These are phyloP conservation scores for Sylvicola cinctus DNA, from an alignment of 2,888 invertebrate species.

Conservation along the genomic window DNA sequence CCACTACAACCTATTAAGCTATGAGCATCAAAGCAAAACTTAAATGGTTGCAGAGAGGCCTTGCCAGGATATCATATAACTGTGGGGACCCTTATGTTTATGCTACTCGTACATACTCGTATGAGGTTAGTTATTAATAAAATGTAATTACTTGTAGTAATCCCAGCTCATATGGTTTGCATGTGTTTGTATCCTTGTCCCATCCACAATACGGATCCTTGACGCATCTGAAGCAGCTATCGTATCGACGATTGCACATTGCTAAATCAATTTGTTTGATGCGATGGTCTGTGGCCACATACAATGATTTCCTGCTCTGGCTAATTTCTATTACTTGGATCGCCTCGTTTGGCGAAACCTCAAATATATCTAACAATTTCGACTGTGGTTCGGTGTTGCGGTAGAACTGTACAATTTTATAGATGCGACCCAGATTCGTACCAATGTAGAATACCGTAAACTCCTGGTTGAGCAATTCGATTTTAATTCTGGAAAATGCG, in stretches of 20 bases:
- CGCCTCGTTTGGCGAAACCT: conserved; percentile 75
- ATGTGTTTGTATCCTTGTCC: conserved; percentile 74
- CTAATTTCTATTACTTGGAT: conserved; percentile 78
- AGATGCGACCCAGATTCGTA: conserved; percentile 67
- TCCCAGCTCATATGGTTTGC: conserved; percentile 74
- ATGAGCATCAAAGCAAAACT: too few species aligned
- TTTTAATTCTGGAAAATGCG: conserved; percentile 19
- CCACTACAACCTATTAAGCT: too few species aligned
- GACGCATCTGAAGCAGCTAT: conserved; percentile 80
- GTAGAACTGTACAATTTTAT: conserved; percentile 85
- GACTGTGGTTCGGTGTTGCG: conserved; percentile 64
- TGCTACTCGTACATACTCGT: too few species aligned
- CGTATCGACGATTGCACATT: conserved; percentile 76
- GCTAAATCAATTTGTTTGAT: conserved; percentile 78
- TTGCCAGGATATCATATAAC: too few species aligned
- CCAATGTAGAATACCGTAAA: conserved; percentile 84
- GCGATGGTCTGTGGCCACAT: conserved; percentile 72
- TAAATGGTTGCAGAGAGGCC: too few species aligned
- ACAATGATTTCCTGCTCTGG: conserved; percentile 66
- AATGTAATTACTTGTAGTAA: conserved; percentile 24
- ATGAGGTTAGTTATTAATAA: neutral
- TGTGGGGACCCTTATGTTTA: too few species aligned
- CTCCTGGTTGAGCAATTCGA: conserved; percentile 32
- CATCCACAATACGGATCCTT: conserved; percentile 94
- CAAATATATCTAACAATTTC: conserved; percentile 73